Conservation (phyloP, 2,113 vertebrate genomes). For the Dipodomys merriami region DNA sequence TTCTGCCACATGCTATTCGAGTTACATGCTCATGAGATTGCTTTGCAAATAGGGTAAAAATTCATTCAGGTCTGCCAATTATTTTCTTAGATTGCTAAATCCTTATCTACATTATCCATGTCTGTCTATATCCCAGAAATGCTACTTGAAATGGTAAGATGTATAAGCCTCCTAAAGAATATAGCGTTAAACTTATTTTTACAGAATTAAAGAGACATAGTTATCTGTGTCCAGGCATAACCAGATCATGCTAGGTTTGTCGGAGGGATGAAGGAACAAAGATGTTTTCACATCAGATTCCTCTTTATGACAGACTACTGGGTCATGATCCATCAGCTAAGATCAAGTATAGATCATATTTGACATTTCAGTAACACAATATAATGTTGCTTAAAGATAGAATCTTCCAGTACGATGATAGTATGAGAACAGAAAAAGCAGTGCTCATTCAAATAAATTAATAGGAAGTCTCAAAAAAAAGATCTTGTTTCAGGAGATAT, state of each 20-base stretch:
- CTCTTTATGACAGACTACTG: background rate
- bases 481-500: background rate
- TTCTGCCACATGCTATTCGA: constrained; percentile 57
- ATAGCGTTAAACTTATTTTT: background rate
- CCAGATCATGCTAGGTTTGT: background rate
- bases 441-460: background rate
- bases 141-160: constrained; percentile 48
- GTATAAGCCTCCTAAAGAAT: constrained; percentile 18
- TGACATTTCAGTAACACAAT: constrained; percentile 16
- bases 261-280: background rate
- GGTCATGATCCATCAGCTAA: background rate
- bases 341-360: background rate
- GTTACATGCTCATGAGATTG: constrained; percentile 56
- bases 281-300: background rate
- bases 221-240: background rate
- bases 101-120: constrained; percentile 68
- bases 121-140: constrained; percentile 41
- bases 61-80: constrained; percentile 68
- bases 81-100: constrained; percentile 64
- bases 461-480: background rate
- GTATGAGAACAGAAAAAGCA: no score
- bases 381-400: background rate
- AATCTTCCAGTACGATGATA: background rate
- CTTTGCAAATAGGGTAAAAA: constrained; percentile 66
- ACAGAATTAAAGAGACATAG: constrained; percentile 30